Conservation (phyloP, 2,797 vertebrate genomes). For the Phoxinus dragarum region DNA sequence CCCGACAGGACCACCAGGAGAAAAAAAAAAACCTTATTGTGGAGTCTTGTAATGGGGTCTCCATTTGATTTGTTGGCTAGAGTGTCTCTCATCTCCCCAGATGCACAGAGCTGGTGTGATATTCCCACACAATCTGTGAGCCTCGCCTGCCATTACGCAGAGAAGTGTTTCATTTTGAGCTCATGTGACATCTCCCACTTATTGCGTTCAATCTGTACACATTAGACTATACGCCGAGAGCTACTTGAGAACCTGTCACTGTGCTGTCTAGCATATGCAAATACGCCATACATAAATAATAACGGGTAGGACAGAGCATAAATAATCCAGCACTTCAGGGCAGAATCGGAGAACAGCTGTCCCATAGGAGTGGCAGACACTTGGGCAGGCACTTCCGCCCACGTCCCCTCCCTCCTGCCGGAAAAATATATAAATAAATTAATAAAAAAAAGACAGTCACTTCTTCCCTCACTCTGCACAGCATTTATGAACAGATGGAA, state of each 20-base stretch:
- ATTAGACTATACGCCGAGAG: constrained; percentile 61
- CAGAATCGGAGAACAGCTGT: constrained; percentile 66
- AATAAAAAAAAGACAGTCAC: constrained; percentile 61
- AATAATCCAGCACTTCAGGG: constrained; percentile 69
- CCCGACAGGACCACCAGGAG: background rate
- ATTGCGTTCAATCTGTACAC: constrained; percentile 65
- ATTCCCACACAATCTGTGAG: constrained; percentile 56
- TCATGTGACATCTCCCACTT: constrained; percentile 63
- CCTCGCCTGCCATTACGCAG: constrained; percentile 50
- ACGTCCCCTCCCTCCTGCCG: constrained; percentile 68
- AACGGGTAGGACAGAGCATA: constrained; percentile 68
- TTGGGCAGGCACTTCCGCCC: constrained; percentile 54
- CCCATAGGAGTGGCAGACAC: constrained; percentile 66
- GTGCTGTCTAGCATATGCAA: constrained; percentile 70
- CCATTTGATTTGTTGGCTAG: constrained; percentile 50
- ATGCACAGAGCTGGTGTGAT: constrained; percentile 37
- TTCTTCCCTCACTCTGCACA: constrained; percentile 66
- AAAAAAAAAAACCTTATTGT: background rate
- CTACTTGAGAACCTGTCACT: constrained; percentile 67
- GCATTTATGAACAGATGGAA: constrained; percentile 74
- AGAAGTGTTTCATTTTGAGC: constrained; percentile 65
- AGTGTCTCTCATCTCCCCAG: constrained; percentile 48
- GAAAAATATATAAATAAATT: constrained; percentile 67
- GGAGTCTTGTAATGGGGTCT: constrained; percentile 12
- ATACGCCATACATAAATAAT: constrained; percentile 75